Conservation (phyloP, 2,888 invertebrate genomes). For the Cephus spinipes region DNA sequence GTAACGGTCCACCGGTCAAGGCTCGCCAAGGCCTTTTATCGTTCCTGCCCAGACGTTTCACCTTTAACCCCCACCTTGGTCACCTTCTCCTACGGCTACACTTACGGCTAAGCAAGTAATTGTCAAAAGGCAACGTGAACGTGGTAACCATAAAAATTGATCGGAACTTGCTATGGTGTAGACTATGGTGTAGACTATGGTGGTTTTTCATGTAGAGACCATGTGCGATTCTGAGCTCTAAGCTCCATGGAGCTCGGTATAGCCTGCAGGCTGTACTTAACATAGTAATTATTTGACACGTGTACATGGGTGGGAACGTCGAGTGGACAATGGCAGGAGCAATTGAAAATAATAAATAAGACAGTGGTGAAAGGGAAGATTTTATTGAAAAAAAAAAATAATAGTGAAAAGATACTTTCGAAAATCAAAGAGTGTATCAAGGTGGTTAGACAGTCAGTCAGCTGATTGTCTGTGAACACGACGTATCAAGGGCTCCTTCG, state of each 20-base stretch:
- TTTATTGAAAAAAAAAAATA: not conserved
- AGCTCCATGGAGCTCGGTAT: no score
- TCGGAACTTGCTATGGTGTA: not conserved
- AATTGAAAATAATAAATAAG: constrained; percentile 28
- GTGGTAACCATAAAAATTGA: constrained; percentile 14
- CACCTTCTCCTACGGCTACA: not conserved
- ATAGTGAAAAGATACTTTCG: constrained; percentile 31
- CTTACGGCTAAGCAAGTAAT: not conserved
- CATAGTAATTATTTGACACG: not conserved
- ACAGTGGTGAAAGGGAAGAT: constrained; percentile 29
- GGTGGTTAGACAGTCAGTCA: not conserved
- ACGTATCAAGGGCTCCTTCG: not conserved
- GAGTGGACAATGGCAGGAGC: constrained; percentile 13
- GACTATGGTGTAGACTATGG: not conserved
- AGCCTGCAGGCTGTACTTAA: not conserved
- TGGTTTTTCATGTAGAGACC: not conserved
- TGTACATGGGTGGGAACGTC: not conserved
- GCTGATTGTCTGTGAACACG: not conserved
- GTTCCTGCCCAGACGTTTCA: constrained; percentile 28
- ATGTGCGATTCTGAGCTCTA: not conserved
- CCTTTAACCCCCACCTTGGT: not conserved
- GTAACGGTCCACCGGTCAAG: constrained; percentile 61
- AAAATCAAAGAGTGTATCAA: constrained; percentile 27
- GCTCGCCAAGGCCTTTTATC: constrained; percentile 59
- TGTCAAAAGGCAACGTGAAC: constrained; percentile 18